Evolutionary conservation across 1,140 invertebrate species (phyloP), one percentile per base, ranked within the genome.

Genomic region (Pararge aegeria): DNA sequence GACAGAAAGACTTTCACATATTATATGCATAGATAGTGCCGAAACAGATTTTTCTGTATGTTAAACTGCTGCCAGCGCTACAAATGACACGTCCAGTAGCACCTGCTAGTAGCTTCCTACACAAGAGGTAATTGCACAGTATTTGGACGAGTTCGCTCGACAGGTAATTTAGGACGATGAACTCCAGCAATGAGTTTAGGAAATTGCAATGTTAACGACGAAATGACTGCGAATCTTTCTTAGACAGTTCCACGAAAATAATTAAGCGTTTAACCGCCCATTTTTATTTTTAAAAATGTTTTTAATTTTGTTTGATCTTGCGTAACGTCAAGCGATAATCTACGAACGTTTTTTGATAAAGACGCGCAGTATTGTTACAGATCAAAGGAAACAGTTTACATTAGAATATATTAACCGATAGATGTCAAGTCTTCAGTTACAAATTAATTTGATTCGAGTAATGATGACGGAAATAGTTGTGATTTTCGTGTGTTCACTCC

Each of bases 341-440:
- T 77, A 76, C 37, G 53, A 74, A 78, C 68, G 63, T 61, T 68
- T 72, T 77, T 69, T 70, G n/a, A n/a, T n/a, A 80, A 75, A 78
- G 77, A 82, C 63, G 61, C 71, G 50, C 34, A 62, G 66, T 54
- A 84, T 80, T 78, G 77, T 81, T 66, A 34, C 55, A 66, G 73
- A 81, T 89, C 83, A 89, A 87, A 87, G 68, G 53, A 67, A 72
- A 73, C 66, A 75, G 81, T 88, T 86, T 86, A 87, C 67, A 75
- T 58, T 70, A 70, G 61, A 73, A 82, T 77, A 80, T 83, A 87
- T 83, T 79, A 77, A 76, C 62, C 59, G 40, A 44, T 61, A 61
- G 48, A 68, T 67, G 79, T 80, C 79, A 78, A 75, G 64, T 80
- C 64, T 82, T 77, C 73, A 54, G 69, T 68, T 75, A 52, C 64